A percentile compares a stretch with the other conserved stretches of the same genome.
phyloP scores from a whole-genome alignment of 2,888 invertebrate genomes.

The Ceriagrion tenellum region DNA sequence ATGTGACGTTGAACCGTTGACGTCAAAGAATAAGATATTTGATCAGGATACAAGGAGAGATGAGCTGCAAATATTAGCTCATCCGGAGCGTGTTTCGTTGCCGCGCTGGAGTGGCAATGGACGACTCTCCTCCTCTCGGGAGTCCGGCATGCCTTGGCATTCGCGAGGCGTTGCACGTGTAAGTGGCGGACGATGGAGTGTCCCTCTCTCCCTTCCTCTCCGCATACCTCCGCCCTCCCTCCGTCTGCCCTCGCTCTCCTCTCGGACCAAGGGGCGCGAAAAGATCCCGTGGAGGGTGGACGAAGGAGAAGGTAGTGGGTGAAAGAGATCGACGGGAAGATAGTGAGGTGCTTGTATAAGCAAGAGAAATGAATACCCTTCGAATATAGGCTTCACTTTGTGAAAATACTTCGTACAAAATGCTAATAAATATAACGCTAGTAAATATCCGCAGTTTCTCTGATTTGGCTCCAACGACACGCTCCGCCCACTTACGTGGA shows the following conservation, averaged over 20 bases:
- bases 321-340: background rate
- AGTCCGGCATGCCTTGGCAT: background rate
- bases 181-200: slow-evolving; percentile 31
- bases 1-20: background rate
- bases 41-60: too few species aligned
- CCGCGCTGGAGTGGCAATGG: background rate
- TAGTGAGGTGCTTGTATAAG: background rate
- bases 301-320: background rate
- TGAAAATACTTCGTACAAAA: too few species aligned
- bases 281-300: background rate
- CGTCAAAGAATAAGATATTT: background rate
- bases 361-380: background rate
- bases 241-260: background rate
- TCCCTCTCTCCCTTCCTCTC: background rate
- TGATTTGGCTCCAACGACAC: too few species aligned
- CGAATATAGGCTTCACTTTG: too few species aligned
- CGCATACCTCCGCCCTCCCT: background rate
- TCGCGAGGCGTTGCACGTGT: slow-evolving; percentile 2
- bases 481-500: too few species aligned
- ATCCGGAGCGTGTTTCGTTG: background rate
- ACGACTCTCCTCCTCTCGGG: background rate
- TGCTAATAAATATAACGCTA: too few species aligned
- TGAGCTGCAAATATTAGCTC: background rate
- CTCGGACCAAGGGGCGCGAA: background rate
- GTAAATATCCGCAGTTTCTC: too few species aligned